Base-by-base conservation (phyloP, 23 tunicate genomes). In the Ciona savignyi region DNA sequence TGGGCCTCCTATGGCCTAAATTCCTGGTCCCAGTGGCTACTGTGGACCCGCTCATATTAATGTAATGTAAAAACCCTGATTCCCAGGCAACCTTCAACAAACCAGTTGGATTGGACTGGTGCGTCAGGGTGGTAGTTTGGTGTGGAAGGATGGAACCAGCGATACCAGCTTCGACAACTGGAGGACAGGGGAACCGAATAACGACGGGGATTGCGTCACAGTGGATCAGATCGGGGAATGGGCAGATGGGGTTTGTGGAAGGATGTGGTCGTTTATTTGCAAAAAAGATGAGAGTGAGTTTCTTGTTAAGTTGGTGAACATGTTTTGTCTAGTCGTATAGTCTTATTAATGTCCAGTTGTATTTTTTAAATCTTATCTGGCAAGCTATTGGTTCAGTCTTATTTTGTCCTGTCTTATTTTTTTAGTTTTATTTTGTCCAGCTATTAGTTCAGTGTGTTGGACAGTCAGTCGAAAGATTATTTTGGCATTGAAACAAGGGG, bases 251-350 rank as follows among this genome's bases (percentile, higher is more conserved):
- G 15, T 34, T 24, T 91, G 97, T 35, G 32, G 26, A 11, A 1
- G 1, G 15, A 33, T 33, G 3, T 35, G 51, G 0, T 33, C 60
- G 23, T 85, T 60, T 33, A 73, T 91, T 29, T 91, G 97, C 80
- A 91, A 91, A 66, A 91, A 70, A 33, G 78, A 62, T 11, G 91
- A 91, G 77, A 85, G 97, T 91, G 71, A 76, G 92, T 80, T 30
- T 67, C n/a, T n/a, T n/a, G n/a, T n/a, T n/a, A n/a, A n/a, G n/a
- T n/a, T n/a, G n/a, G n/a, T n/a, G n/a, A n/a, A n/a, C n/a, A n/a
- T n/a, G n/a, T n/a, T n/a, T n/a, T n/a, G n/a, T n/a, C n/a, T n/a
- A n/a, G n/a, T n/a, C n/a, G n/a, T n/a, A n/a, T n/a, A n/a, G n/a
- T n/a, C n/a, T n/a, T n/a, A n/a, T n/a, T n/a, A n/a, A n/a, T n/a